Evolutionary conservation across 2,888 invertebrate species (phyloP), one percentile per base, ranked within the genome.

Genomic region (Drosophila bunnanda): DNA sequence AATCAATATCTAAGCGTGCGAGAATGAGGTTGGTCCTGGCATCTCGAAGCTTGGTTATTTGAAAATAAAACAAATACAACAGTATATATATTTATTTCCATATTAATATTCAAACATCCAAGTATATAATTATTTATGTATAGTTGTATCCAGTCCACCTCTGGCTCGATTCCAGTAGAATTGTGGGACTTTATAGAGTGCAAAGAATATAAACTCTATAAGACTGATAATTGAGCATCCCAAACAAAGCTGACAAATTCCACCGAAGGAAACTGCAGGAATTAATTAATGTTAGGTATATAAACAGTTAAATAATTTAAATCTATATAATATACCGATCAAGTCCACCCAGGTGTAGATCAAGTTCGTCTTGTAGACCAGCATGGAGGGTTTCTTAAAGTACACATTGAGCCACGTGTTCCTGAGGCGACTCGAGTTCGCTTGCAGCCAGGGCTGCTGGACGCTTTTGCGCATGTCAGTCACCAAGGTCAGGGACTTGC

Each of bases 191-290:
- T 90, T 88, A 25, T 90, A 41, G 7, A 84, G 36, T 2, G 78
- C 55, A 61, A 91, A 93, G 72, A 93, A 93, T 4, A 92, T 38
- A 15, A 93, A 70, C 79, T 93, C 93, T 9, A 92, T 89, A 8
- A 90, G 84, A 75, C 93, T 93, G 53, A 93, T 85, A 8, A 93
- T 76, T 2, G 93, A 93, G 41, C 93, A 93, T 22, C 93, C 93
- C 30, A 93, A 78, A 72, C 93, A 93, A 12, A 93, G 91, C n/a
- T 93, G 92, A 52, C 92, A 93, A 64, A 93, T 92, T 6, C 93
- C 93, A 5, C 93, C 93, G 82, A 93, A 93, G 10, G 93, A 91
- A 22, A 93, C 93, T 91, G 62, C 5, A 78, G 77, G 13, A 8
- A 32, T 2, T 12, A 20, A 15, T 4, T 4, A 28, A 17, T 8